phyloP scores from a whole-genome alignment of 2,888 invertebrate species.

The Leptinotarsa tumamoca region DNA sequence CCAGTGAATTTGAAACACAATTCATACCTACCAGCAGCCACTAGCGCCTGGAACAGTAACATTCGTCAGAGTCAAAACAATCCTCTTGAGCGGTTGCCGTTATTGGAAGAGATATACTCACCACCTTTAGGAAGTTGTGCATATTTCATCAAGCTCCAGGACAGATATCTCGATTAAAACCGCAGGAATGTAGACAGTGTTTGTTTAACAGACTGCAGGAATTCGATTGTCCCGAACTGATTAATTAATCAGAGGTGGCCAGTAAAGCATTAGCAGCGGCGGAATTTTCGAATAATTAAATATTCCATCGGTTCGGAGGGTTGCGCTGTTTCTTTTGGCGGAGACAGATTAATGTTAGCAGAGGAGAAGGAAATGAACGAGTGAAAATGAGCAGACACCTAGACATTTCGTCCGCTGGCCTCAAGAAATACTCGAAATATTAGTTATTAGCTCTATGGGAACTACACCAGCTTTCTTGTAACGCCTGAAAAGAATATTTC shows the following conservation, averaged over 20 bases:
- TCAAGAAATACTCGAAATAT: no score
- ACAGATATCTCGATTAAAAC: constrained; percentile 40
- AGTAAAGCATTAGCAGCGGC: constrained; percentile 27
- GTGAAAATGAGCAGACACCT: background rate
- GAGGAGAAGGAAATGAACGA: background rate
- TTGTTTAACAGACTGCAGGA: constrained; percentile 63
- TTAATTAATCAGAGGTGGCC: constrained; percentile 61
- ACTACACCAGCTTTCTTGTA: no score
- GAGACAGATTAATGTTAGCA: background rate
- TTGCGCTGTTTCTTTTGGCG: constrained; percentile 40
- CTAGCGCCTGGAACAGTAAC: background rate
- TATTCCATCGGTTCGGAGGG: constrained; percentile 54
- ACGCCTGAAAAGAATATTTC: no score
- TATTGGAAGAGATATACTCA: constrained; percentile 13
- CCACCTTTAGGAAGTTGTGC: constrained; percentile 18
- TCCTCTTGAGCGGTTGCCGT: background rate
- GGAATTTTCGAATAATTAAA: constrained; percentile 57
- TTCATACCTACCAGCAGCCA: background rate
- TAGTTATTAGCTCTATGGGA: no score
- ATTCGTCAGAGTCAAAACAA: constrained; percentile 16
- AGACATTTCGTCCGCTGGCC: background rate
- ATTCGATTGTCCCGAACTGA: constrained; percentile 63
- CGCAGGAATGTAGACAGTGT: constrained; percentile 61
- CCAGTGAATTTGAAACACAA: background rate
- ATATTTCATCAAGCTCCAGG: constrained; percentile 32